Conservation (phyloP, 2,797 vertebrate genomes). For the Margarornis squamiger region DNA sequence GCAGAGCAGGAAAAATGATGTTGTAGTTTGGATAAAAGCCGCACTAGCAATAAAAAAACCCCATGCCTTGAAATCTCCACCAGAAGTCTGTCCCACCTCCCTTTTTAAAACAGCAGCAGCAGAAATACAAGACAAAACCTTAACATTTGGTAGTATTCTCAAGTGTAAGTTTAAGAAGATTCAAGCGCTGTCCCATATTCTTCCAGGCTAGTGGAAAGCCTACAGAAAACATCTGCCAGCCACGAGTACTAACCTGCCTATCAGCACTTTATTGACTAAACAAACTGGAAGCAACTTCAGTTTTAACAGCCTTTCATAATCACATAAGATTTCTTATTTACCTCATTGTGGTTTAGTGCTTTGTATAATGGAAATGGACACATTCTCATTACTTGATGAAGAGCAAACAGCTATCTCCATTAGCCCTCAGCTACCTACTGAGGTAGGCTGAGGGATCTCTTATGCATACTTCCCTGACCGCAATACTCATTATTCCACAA, state of each 20-base stretch:
- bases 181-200: neutral
- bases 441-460: neutral
- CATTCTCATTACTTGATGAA: neutral
- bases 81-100: neutral
- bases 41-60: neutral
- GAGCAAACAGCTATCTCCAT: neutral
- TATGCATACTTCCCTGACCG: neutral
- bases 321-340: neutral
- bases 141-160: neutral
- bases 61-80: neutral
- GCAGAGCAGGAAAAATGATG: neutral
- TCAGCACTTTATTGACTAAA: neutral
- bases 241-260: neutral
- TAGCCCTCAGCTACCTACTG: neutral
- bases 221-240: neutral
- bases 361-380: neutral
- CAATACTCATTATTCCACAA: neutral
- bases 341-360: neutral
- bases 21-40: neutral
- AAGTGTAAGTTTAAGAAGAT: neutral
- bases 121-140: neutral
- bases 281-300: neutral
- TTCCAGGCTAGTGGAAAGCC: neutral
- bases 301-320: neutral
- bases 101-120: neutral